Percentiles rank a stretch among this genome's conserved stretches.
Conservation (phyloP, 2,888 invertebrate genomes). For the Lydus trimaculatus region DNA sequence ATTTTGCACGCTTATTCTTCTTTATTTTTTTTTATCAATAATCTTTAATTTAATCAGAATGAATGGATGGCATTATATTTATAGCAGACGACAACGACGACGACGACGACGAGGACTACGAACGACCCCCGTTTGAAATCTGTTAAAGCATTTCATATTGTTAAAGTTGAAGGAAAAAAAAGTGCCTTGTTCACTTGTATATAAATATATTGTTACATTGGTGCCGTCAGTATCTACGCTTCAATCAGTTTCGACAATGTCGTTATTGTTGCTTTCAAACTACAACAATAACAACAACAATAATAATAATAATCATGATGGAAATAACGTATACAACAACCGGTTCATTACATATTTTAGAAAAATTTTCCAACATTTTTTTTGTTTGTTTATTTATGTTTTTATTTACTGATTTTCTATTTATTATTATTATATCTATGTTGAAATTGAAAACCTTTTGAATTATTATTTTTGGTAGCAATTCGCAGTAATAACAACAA, state of each 20-base stretch:
- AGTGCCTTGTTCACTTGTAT: background rate
- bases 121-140: background rate
- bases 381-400: background rate
- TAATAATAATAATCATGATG: background rate
- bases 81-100: background rate
- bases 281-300: background rate
- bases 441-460: background rate
- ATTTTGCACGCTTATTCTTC: background rate
- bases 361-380: background rate
- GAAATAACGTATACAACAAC: background rate
- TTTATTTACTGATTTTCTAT: background rate
- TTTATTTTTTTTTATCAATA: background rate
- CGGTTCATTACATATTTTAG: background rate
- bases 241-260: constrained; percentile 6
- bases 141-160: background rate
- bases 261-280: constrained; percentile 5
- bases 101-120: background rate
- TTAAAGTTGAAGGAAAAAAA: background rate
- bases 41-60: background rate
- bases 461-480: background rate
- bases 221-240: background rate
- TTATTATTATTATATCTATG: background rate
- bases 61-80: background rate
- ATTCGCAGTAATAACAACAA: background rate
- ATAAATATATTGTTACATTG: constrained; percentile 1